phyloP scores from a whole-genome alignment of 2,797 vertebrate species.

The Rachycentron canadum region DNA sequence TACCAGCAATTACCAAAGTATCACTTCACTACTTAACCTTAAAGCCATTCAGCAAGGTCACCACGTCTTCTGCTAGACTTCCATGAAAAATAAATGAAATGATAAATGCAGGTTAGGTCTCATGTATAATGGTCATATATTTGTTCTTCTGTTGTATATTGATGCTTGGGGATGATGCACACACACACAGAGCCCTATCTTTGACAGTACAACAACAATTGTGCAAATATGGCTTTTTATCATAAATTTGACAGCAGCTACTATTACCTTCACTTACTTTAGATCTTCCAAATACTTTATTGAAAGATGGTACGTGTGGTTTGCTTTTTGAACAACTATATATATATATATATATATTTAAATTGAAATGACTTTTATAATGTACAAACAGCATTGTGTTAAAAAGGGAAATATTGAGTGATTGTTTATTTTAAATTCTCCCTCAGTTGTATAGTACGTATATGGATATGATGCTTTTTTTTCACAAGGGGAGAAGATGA shows the following conservation, averaged over 20 bases:
- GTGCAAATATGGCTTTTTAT: slow-evolving; percentile 26
- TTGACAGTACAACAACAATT: background rate
- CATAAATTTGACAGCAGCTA: slow-evolving; percentile 11
- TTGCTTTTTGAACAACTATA: slow-evolving; percentile 43
- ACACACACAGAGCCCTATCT: background rate
- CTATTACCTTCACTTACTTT: slow-evolving; percentile 1
- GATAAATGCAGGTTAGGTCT: background rate
- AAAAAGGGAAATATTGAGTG: slow-evolving; percentile 66
- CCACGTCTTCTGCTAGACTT: slow-evolving; percentile 47
- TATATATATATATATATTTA: slow-evolving; percentile 44
- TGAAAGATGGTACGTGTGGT: slow-evolving; percentile 37
- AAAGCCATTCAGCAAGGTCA: slow-evolving; percentile 19
- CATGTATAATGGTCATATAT: background rate
- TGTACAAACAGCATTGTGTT: slow-evolving; percentile 31
- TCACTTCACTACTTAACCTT: slow-evolving; percentile 37
- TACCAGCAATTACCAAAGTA: slow-evolving; percentile 5
- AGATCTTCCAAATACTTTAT: slow-evolving; percentile 23
- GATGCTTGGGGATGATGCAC: slow-evolving; percentile 14
- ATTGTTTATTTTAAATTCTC: slow-evolving; percentile 33
- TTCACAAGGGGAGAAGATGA: slow-evolving; percentile 28
- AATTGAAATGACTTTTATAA: slow-evolving; percentile 32
- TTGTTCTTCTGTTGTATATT: slow-evolving; percentile 6
- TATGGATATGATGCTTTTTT: slow-evolving; percentile 29
- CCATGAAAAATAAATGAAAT: background rate
- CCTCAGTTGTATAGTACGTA: slow-evolving; percentile 28